Percentiles rank a stretch among this genome's conserved stretches.
Evolutionary conservation across 2,113 vertebrate genomes (phyloP).

Genomic region (Motacilla alba): DNA sequence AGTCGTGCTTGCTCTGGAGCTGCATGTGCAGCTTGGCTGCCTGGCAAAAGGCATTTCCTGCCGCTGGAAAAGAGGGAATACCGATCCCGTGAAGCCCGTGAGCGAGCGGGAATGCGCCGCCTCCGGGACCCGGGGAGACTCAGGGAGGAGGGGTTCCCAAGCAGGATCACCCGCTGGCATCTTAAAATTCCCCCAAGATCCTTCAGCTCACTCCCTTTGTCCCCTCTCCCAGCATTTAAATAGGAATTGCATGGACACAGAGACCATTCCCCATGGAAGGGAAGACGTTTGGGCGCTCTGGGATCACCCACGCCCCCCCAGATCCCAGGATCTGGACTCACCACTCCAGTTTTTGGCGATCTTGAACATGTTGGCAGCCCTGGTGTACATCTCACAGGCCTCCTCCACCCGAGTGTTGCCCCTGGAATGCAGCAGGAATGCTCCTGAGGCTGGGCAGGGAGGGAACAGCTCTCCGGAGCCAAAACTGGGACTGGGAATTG

Average conservation of each 20-base stretch:
- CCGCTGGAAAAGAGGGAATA: conserved; percentile 72
- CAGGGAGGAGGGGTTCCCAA: not conserved
- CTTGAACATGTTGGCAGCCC: conserved; percentile 99
- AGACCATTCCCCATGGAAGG: not conserved
- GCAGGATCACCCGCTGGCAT: not conserved
- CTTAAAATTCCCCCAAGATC: not conserved
- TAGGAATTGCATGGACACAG: accelerated
- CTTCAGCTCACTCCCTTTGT: not conserved
- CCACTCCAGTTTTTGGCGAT: conserved; percentile 98
- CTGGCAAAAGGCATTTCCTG: conserved; percentile 93
- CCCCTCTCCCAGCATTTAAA: not conserved
- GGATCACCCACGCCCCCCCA: accelerated
- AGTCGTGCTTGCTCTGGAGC: conserved; percentile 96
- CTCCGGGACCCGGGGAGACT: not conserved
- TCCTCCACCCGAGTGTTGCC: conserved; percentile 95
- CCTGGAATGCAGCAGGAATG: conserved; percentile 63
- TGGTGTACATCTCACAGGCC: conserved; percentile 97
- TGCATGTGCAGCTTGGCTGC: conserved; percentile 95
- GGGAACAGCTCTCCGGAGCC: accelerated
- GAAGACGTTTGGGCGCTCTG: accelerated
- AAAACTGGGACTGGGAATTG: accelerated
- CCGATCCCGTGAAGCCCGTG: accelerated
- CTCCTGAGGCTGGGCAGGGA: accelerated
- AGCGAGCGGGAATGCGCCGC: accelerated
- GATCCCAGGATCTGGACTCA: conserved; percentile 55